Evolutionary conservation across 53 echinoderm and acorn worm genomes (phyloP).

Genomic region (Echinometra lucunter): DNA sequence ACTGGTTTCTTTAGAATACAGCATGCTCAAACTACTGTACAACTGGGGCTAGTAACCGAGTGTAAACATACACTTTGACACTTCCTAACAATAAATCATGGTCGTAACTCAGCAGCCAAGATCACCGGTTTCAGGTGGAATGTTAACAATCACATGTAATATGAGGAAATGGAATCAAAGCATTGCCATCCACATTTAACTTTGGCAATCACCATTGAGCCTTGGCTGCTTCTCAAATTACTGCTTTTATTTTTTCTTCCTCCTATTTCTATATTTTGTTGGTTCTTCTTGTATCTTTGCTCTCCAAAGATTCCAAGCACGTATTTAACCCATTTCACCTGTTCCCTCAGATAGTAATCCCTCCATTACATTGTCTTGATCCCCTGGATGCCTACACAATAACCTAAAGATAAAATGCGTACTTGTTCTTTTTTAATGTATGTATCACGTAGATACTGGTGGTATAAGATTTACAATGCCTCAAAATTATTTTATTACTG

Average conservation of each 20-base stretch:
- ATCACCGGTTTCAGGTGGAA: conserved; percentile 34
- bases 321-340: background rate
- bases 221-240: background rate
- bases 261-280: background rate
- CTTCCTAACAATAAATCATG: conserved; percentile 33
- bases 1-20: background rate
- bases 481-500: too few relatives aligned
- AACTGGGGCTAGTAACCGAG: background rate
- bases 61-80: conserved; percentile 32
- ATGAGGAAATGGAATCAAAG: background rate
- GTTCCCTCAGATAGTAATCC: background rate
- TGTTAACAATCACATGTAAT: conserved; percentile 34
- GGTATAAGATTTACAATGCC: too few relatives aligned
- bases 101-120: conserved; percentile 38
- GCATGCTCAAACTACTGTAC: background rate
- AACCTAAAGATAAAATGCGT: too few relatives aligned
- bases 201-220: background rate
- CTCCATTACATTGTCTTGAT: background rate
- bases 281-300: background rate
- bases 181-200: conserved; percentile 6
- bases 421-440: too few relatives aligned
- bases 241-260: background rate
- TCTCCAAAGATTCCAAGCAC: background rate
- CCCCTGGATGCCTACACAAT: too few relatives aligned
- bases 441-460: too few relatives aligned